Evolutionary conservation across 2,888 invertebrate species (phyloP), one percentile per base, ranked within the genome.

Genomic region (Pristionchus fissidentatus): DNA sequence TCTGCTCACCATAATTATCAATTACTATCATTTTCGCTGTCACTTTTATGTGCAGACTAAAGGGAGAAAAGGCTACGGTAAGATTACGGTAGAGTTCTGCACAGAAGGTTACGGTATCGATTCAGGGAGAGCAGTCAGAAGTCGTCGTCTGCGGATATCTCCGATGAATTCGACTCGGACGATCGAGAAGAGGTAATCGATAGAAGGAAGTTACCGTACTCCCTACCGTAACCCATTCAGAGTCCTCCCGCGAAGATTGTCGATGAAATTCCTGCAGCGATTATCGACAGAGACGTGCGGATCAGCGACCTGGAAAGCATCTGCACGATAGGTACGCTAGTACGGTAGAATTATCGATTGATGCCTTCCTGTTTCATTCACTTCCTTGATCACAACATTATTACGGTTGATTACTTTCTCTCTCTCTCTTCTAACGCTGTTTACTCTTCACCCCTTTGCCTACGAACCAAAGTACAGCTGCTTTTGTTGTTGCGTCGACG

Each of bases 291-390:
- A 26, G 62, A 62, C 35, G 52, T 82, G 4, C 3, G 38, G 1
- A 82, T 82, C 10, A 10, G 8, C 10, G 66, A 70, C 43, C 82
- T 82, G 55, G 66, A 82, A 26, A 82, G 82, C n/a, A 82, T 82
- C 82, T 82, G 82, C 49, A 82, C 82, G 13, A 82, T 82, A 38
- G 82, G 82, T 82, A 22, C 35, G 43, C 1, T 49, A 49, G 49
- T 49, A 19, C 10, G 49, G 49, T 49, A 49, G 13, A 49, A 19
- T 49, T 15, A 49, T 49, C 49, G 49, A 19, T n/a, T n/a, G n/a
- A n/a, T n/a, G n/a, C n/a, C n/a, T n/a, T n/a, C n/a, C n/a, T n/a
- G n/a, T n/a, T n/a, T n/a, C n/a, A n/a, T n/a, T n/a, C n/a, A n/a
- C 8, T 77, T 49, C 43, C 29, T 13, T 35, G 5, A 29, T 73